A percentile compares a stretch with the other conserved stretches of the same genome.
Conservation (phyloP, 2,113 vertebrate genomes). For the Phalacrocorax aristotelis region DNA sequence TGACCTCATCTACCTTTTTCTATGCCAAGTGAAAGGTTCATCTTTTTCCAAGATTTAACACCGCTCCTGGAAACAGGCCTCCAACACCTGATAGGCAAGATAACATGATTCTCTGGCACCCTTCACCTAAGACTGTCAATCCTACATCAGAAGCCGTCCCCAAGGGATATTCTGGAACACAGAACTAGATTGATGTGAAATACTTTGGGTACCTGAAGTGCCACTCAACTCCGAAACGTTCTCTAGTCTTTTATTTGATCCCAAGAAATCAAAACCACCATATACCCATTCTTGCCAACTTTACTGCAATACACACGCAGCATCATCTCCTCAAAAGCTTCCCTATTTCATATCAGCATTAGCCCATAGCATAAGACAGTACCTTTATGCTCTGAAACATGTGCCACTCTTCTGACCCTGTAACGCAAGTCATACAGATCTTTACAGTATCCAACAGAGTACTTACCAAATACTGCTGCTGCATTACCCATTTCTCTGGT, state of each 20-base stretch:
- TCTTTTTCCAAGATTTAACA: not conserved
- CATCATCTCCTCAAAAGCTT: not conserved
- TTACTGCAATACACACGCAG: not conserved
- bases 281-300: not conserved
- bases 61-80: not conserved
- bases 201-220: not conserved
- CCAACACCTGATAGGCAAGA: fast-evolving
- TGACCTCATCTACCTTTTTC: not conserved
- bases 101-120: not conserved
- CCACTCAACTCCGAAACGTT: not conserved
- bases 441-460: not conserved
- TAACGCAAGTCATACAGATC: not conserved
- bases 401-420: too few species aligned
- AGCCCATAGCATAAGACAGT: not conserved
- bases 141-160: not conserved
- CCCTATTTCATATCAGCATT: fast-evolving
- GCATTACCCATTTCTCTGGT: not conserved
- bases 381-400: not conserved
- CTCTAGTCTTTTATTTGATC: not conserved
- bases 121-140: not conserved
- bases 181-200: fast-evolving
- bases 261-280: not conserved
- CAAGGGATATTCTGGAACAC: not conserved
- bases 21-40: fast-evolving
- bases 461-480: not conserved